These are phyloP conservation scores for Myocastor coypus DNA, from an alignment of 2,113 vertebrate genomes.

Conservation along the genomic window DNA sequence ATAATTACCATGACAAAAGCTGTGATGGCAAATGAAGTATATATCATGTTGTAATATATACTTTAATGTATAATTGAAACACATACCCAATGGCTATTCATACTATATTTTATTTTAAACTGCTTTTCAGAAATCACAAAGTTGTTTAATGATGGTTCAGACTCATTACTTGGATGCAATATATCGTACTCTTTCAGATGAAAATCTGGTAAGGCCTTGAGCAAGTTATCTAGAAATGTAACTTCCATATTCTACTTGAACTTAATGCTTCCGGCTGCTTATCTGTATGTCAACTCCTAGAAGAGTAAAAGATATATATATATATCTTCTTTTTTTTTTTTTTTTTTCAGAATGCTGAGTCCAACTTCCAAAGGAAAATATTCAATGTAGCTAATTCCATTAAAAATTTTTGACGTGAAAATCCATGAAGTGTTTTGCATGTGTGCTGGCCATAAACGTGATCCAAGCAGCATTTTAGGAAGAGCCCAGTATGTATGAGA, in stretches of 20 bases:
- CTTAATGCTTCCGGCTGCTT: not conserved
- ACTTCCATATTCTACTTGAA: not conserved
- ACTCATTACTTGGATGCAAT: not conserved
- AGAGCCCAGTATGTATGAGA: not conserved
- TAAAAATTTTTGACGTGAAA: not conserved
- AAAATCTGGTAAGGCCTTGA: not conserved
- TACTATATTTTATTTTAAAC: not conserved
- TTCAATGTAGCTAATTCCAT: not conserved
- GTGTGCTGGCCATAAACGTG: not conserved
- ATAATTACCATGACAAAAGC: not conserved
- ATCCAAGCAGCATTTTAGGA: not conserved
- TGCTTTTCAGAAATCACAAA: not conserved
- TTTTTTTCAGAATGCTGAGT: not conserved
- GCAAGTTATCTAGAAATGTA: not conserved
- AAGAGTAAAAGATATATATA: no score
- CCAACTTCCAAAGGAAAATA: not conserved
- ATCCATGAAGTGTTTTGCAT: not conserved
- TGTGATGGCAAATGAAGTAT: not conserved
- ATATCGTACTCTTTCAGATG: not conserved
- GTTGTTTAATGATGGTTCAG: not conserved
- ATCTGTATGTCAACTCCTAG: not conserved
- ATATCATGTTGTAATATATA: not conserved
- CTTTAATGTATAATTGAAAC: not conserved
- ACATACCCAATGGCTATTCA: not conserved
- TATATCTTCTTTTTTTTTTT: no score